Conservation (phyloP, 2,888 invertebrate genomes). For the Laspeyria flexula region DNA sequence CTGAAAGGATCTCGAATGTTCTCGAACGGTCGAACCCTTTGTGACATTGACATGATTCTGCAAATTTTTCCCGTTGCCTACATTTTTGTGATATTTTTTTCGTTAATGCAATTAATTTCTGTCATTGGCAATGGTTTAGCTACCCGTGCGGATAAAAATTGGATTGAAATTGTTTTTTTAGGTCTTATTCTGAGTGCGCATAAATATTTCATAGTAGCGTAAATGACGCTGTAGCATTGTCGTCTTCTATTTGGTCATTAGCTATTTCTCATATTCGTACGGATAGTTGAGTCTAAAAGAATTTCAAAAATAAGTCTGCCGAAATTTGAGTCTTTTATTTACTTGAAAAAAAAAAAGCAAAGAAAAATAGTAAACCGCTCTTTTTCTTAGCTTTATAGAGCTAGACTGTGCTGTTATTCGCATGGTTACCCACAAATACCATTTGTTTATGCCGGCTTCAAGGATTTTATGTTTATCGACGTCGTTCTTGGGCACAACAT, state of each 20-base stretch:
- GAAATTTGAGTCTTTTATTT: too few relatives aligned
- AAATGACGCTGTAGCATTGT: too few relatives aligned
- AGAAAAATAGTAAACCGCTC: too few relatives aligned
- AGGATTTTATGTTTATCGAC: conserved; percentile 14
- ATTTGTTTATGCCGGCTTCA: conserved; percentile 18
- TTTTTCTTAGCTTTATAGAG: too few relatives aligned
- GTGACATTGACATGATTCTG: conserved; percentile 34
- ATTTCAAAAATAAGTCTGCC: too few relatives aligned
- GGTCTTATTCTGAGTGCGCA: not conserved
- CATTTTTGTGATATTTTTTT: conserved; percentile 20
- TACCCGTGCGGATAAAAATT: not conserved
- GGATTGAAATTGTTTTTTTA: not conserved
- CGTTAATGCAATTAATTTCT: conserved; percentile 7
- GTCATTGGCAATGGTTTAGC: conserved; percentile 8
- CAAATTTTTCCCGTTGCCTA: conserved; percentile 34
- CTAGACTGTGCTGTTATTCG: conserved; percentile 15
- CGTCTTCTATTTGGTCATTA: too few relatives aligned
- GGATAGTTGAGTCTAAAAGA: too few relatives aligned
- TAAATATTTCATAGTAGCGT: too few relatives aligned
- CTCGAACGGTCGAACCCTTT: conserved; percentile 19
- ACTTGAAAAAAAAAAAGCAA: not conserved
- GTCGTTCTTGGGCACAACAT: conserved; percentile 5
- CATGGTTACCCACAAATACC: conserved; percentile 13
- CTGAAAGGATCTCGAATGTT: conserved; percentile 24
- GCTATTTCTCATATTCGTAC: too few relatives aligned